These are phyloP conservation scores for Achatina immaculata DNA, from an alignment of 1,140 invertebrate genomes.

Conservation along the genomic window DNA sequence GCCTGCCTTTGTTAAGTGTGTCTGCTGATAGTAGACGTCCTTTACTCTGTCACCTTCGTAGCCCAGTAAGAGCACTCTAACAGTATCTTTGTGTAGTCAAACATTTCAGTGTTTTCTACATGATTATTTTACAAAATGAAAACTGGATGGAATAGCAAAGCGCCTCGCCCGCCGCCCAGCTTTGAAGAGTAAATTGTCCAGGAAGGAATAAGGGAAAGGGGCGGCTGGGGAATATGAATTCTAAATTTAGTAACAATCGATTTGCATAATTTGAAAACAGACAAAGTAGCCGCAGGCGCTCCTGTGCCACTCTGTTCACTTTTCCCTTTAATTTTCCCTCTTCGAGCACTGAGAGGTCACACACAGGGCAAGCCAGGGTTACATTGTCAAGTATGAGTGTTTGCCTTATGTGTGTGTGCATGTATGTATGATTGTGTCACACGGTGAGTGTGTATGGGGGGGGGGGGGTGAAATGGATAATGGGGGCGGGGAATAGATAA, in stretches of 20 bases:
- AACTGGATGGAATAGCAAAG: no score
- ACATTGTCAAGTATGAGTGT: no score
- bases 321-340: not conserved
- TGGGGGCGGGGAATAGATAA: no score
- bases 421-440: conserved; percentile 23
- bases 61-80: no score
- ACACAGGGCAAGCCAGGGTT: not conserved
- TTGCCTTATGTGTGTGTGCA: conserved; percentile 10
- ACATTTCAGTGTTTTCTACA: no score
- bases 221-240: not conserved
- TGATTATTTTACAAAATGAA: no score
- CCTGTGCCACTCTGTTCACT: not conserved
- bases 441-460: conserved; percentile 11
- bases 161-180: no score
- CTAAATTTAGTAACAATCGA: conserved; percentile 10
- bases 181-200: no score
- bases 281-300: not conserved
- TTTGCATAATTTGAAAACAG: not conserved
- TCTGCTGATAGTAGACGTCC: not conserved
- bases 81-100: no score
- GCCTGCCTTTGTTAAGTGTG: not conserved
- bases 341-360: not conserved
- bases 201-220: no score
- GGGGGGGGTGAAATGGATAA: no score
- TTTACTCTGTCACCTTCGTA: no score